phyloP scores from a whole-genome alignment of 1,140 invertebrate genomes.

The Camponotus vicinus region DNA sequence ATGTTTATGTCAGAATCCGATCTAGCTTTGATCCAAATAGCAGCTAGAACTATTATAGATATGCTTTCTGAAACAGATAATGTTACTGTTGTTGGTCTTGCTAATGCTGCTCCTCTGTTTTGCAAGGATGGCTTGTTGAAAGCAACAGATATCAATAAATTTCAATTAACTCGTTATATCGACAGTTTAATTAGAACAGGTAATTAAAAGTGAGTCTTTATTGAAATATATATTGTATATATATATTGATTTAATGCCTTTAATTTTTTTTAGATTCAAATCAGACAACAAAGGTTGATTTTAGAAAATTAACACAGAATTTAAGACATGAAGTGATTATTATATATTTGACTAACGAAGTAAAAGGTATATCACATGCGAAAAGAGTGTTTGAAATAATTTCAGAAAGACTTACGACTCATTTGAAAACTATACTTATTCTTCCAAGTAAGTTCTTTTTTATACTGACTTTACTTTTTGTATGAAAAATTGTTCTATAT shows the following conservation, averaged over 20 bases:
- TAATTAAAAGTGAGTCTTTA: constrained; percentile 56
- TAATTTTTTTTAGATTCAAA: constrained; percentile 76
- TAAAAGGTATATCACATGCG: constrained; percentile 74
- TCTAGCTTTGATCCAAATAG: constrained; percentile 81
- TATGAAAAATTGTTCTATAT: neutral
- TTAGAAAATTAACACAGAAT: constrained; percentile 76
- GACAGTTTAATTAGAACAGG: constrained; percentile 79
- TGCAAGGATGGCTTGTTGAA: constrained; percentile 81
- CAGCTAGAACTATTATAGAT: constrained; percentile 83
- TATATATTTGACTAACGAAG: constrained; percentile 82
- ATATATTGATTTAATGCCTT: constrained; percentile 15
- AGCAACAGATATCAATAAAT: constrained; percentile 84
- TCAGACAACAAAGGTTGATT: constrained; percentile 77
- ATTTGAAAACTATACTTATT: constrained; percentile 81
- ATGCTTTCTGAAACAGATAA: constrained; percentile 83
- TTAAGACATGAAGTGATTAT: constrained; percentile 79
- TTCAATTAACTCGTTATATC: constrained; percentile 80
- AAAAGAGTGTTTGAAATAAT: constrained; percentile 77
- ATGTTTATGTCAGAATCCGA: constrained; percentile 83
- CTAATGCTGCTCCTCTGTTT: constrained; percentile 72
- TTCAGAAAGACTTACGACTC: constrained; percentile 69
- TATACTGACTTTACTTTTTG: constrained; percentile 1
- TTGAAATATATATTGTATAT: constrained; percentile 5
- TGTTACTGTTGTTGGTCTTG: constrained; percentile 81
- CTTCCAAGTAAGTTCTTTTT: constrained; percentile 74